These are phyloP conservation scores for Serripes groenlandicus DNA, from an alignment of 2,888 invertebrate species.

Conservation along the genomic window DNA sequence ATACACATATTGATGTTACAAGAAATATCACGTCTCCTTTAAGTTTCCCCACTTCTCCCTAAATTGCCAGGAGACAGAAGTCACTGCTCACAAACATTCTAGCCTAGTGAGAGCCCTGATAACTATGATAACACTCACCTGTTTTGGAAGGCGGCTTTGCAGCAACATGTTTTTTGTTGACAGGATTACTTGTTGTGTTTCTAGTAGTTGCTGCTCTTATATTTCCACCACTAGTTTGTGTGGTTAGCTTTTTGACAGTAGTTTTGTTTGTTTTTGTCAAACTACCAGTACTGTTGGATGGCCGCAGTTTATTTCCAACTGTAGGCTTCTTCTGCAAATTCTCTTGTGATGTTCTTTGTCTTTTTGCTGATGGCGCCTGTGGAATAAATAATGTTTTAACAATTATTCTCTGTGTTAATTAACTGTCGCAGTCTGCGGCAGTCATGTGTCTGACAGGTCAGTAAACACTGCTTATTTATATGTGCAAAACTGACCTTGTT, in stretches of 20 bases:
- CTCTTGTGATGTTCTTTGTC: slow-evolving; percentile 34
- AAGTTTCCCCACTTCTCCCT: neutral
- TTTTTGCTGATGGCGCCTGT: slow-evolving; percentile 34
- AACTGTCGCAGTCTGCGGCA: too few species aligned
- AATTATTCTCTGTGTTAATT: too few species aligned
- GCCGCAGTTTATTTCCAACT: slow-evolving; percentile 4
- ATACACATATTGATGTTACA: too few species aligned
- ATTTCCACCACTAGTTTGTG: slow-evolving; percentile 43
- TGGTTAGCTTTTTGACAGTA: slow-evolving; percentile 8
- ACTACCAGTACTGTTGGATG: slow-evolving; percentile 50
- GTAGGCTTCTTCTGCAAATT: neutral
- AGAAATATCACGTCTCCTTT: too few species aligned
- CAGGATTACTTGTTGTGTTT: neutral
- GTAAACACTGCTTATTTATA: neutral
- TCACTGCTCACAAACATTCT: too few species aligned
- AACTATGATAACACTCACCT: slow-evolving; percentile 24
- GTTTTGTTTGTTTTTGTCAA: slow-evolving; percentile 13
- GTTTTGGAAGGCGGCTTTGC: slow-evolving; percentile 40
- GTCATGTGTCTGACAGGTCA: neutral
- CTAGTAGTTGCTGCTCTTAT: slow-evolving; percentile 7
- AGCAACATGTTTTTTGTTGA: slow-evolving; percentile 19
- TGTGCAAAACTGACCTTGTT: neutral
- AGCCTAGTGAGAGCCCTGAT: neutral
- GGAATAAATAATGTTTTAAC: slow-evolving; percentile 4
- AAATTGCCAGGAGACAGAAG: neutral